These are phyloP conservation scores for Ataeniobius toweri DNA, from an alignment of 2,797 vertebrate species.

Conservation along the genomic window DNA sequence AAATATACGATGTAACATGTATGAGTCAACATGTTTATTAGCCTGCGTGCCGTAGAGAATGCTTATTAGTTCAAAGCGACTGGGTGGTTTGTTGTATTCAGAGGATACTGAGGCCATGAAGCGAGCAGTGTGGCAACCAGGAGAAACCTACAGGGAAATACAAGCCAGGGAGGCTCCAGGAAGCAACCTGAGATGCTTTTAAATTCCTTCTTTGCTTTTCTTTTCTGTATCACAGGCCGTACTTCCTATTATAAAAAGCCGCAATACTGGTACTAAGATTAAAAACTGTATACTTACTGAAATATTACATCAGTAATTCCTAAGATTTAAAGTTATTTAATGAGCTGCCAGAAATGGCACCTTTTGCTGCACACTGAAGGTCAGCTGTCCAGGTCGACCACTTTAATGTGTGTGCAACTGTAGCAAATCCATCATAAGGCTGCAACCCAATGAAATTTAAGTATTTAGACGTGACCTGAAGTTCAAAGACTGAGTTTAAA, in stretches of 20 bases:
- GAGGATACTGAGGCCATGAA: slow-evolving; percentile 47
- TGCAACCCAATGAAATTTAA: background rate
- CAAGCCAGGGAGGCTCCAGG: slow-evolving; percentile 72
- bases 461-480: background rate
- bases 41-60: slow-evolving; percentile 39
- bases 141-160: slow-evolving; percentile 57
- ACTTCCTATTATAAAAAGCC: background rate
- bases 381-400: background rate
- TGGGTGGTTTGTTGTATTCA: slow-evolving; percentile 40
- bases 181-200: slow-evolving; percentile 65
- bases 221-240: slow-evolving; percentile 35
- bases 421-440: background rate
- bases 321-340: background rate
- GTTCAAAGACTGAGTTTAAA: too few relatives aligned
- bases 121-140: slow-evolving; percentile 61
- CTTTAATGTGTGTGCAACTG: background rate
- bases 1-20: slow-evolving; percentile 34
- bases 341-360: background rate
- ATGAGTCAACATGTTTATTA: slow-evolving; percentile 64
- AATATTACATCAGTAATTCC: background rate
- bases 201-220: slow-evolving; percentile 32
- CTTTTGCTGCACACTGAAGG: too few relatives aligned
- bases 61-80: slow-evolving; percentile 56
- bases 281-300: background rate
- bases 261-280: background rate